These are phyloP conservation scores for Phortica variegata DNA, from an alignment of 1,140 invertebrate genomes.

Conservation along the genomic window DNA sequence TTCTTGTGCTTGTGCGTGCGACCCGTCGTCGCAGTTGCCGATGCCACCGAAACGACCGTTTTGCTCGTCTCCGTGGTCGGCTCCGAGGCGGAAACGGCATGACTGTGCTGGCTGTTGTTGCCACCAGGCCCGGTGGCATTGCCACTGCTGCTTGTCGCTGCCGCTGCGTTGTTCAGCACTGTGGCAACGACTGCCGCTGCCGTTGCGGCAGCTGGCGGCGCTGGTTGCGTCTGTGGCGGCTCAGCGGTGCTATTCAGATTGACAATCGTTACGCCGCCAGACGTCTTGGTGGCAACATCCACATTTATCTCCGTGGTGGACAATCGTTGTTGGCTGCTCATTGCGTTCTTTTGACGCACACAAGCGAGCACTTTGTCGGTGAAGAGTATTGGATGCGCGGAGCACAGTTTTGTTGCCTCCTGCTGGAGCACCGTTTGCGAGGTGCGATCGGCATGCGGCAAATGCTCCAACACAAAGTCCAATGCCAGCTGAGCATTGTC, in stretches of 20 bases:
- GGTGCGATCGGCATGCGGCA: conserved; percentile 69
- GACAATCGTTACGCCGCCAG: conserved; percentile 73
- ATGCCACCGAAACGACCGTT: background rate
- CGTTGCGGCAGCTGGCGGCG: conserved; percentile 1
- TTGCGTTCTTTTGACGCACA: conserved; percentile 66
- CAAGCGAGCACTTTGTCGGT: conserved; percentile 74
- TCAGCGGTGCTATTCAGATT: conserved; percentile 64
- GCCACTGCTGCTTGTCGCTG: conserved; percentile 1
- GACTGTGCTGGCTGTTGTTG: no score
- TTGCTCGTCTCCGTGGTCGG: no score
- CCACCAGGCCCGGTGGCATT: conserved; percentile 14
- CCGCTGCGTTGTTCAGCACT: conserved; percentile 11
- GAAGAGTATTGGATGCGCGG: conserved; percentile 73
- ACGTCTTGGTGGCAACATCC: conserved; percentile 67
- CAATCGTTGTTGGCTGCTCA: conserved; percentile 39
- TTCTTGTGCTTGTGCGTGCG: conserved; percentile 14
- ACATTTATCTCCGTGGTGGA: conserved; percentile 27
- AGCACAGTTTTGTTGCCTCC: conserved; percentile 75
- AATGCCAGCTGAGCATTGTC: conserved; percentile 75
- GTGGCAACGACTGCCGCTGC: conserved; percentile 10
- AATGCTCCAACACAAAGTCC: conserved; percentile 74
- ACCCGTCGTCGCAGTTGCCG: conserved; percentile 11
- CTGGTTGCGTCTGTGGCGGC: background rate
- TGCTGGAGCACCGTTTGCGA: conserved; percentile 71
- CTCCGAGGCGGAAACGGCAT: no score